Evolutionary conservation across 2,113 vertebrate species (phyloP).

Genomic region (Equus quagga): DNA sequence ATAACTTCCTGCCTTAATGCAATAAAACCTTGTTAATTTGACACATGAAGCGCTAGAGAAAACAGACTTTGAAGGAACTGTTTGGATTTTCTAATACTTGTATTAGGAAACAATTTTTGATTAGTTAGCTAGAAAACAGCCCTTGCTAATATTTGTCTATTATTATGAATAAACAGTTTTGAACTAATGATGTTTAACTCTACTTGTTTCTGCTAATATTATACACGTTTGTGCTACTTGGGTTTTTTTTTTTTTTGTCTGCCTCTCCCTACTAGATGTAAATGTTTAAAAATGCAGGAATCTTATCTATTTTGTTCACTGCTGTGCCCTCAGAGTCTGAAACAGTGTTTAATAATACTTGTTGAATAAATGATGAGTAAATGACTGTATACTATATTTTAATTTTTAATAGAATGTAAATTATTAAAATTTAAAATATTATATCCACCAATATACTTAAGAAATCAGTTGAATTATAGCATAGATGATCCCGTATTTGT

Average conservation of each 20-base stretch:
- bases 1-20: not conserved
- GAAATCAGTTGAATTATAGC: not conserved
- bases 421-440: not conserved
- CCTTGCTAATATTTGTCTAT: not conserved
- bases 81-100: not conserved
- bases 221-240: not conserved
- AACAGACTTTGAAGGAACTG: not conserved
- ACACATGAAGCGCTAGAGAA: not conserved
- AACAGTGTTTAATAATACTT: not conserved
- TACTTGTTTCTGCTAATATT: not conserved
- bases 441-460: not conserved
- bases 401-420: not conserved
- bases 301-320: not conserved
- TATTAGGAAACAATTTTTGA: not conserved
- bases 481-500: not conserved
- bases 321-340: not conserved
- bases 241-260: not conserved
- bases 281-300: not conserved
- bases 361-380: not conserved
- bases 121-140: not conserved
- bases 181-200: not conserved
- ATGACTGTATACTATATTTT: not conserved
- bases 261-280: not conserved
- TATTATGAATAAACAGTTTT: not conserved
- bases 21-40: not conserved